Evolutionary conservation across 30 jellyfish, hydroid and myxozoan species (phyloP), one percentile per base, ranked within the genome.

Genomic region (Aurelia sp.): DNA sequence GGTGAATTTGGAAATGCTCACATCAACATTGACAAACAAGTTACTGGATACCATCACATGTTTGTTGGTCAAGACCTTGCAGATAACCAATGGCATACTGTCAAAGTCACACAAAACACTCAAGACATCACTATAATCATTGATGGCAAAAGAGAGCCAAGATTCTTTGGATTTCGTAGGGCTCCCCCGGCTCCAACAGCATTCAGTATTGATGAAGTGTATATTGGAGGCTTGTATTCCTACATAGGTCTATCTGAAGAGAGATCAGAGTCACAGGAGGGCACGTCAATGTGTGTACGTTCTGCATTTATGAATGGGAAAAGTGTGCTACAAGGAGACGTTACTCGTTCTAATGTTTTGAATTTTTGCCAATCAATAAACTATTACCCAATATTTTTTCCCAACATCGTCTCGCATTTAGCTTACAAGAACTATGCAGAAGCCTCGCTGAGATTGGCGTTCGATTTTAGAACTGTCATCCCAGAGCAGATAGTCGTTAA

Each of bases 21-120:
- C 30, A 88, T 84, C 72, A 94, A 94, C 59, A 79, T 78, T 13
- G 95, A 74, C 64, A 92, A 96, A n/a, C 99, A 97, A 30, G 88
- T 87, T 22, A 87, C 88, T 20, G 99, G 99, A 33, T 89, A 73
- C 53, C 96, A 94, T 74, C 92, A 94, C 18, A 57, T 94, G 96
- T 94, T 73, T 74, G 96, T 94, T 50, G 99, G 97, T 13, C 91
- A 73, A 60, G 99, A 94, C 78, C 78, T 94, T 13, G 99, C 99
- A 6, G 99, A 94, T 73, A 90, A 94, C 76, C 95, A 89, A 66
- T 94, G 99, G 99, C 99, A 94, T 35, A 84, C 97, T 27, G 96
- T 94, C 63, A 92, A 89, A 50, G 91, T 94, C 30, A 80, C 91
- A 7, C 92, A 96, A 60, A 94, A 81, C 75, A 78, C 93, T 30